phyloP scores from a whole-genome alignment of 2,797 vertebrate genomes.

The Xyrichtys novacula region DNA sequence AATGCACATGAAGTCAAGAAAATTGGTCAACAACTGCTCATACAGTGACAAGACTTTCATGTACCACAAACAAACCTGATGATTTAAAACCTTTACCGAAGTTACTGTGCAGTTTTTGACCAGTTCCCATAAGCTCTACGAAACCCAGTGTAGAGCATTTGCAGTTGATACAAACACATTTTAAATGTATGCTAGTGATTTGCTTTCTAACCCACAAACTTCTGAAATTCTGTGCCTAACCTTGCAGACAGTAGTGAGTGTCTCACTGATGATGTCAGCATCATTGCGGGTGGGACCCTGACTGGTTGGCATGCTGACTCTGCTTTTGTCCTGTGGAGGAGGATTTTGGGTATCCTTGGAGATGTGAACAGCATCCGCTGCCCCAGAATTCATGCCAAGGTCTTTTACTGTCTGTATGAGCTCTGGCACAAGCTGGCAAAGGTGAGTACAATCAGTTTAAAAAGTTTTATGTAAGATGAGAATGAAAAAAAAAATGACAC shows the following conservation, averaged over 20 bases:
- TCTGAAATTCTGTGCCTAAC: conserved; percentile 30
- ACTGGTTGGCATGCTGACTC: conserved; percentile 97
- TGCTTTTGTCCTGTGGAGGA: conserved; percentile 96
- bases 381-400: conserved; percentile 94
- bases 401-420: conserved; percentile 94
- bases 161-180: neutral
- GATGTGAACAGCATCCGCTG: conserved; percentile 96
- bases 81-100: conserved; percentile 5
- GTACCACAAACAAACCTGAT: neutral
- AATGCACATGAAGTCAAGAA: conserved; percentile 11
- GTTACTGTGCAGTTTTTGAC: conserved; percentile 58
- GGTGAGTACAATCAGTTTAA: conserved; percentile 76
- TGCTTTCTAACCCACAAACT: neutral
- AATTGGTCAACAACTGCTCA: conserved; percentile 60
- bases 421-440: conserved; percentile 98
- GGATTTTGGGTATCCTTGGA: conserved; percentile 95
- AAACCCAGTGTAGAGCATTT: conserved; percentile 20
- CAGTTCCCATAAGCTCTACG: conserved; percentile 30
- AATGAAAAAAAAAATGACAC: neutral
- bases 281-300: conserved; percentile 96
- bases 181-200: neutral
- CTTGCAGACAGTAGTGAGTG: conserved; percentile 94
- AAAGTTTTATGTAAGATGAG: neutral
- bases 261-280: conserved; percentile 95
- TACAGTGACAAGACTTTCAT: neutral